Base-by-base conservation (phyloP, 2,797 vertebrate species). In the Momotus momota region DNA sequence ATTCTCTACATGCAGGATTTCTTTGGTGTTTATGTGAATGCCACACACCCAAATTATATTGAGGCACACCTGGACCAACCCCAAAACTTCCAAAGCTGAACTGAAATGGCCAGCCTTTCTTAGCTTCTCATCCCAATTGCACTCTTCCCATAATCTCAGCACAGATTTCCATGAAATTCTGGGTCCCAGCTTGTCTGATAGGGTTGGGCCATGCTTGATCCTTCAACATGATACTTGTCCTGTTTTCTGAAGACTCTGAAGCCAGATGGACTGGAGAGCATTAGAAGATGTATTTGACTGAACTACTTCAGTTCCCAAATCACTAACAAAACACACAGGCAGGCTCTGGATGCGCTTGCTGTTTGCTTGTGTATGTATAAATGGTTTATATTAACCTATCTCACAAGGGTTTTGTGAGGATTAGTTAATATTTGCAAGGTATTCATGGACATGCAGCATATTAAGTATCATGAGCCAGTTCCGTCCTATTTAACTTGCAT, bases 381-480 rank as follows among this genome's bases (percentile, higher is more conserved):
- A 84, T 54, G 57, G 51, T 95, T 90, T 87, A 77, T 73, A 61
- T 92, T 92, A 88, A 92, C 55, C n/a, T 49, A 11, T 67, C 74
- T 94, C 88, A 46, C 20, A 35, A 20, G 45, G 55, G 29, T 12
- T 92, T 93, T 64, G 25, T 40, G 74, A 93, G 73, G 64, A 71
- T 94, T 90, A 90, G 86, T 81, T 94, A 90, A 75, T 71, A 70
- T 74, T 88, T 94, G 58, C 46, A 80, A 71, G 31, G 14, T 33
- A 19, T 71, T 88, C 26, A 14, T 23, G 49, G 71, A 29, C 83
- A 43, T 54, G 58, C 25, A 80, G 41, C 43, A 19, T 13, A 16
- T 70, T 58, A 75, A 91, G 20, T 51, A 81, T 23, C 0, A 0
- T 35, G 48, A 86, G 64, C 60, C 48, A 40, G 60, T 67, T 95